Percentiles rank a stretch among this genome's conserved stretches.
These are phyloP conservation scores for Neopelma chrysocephalum DNA, from an alignment of 2,797 vertebrate genomes.

Conservation along the genomic window DNA sequence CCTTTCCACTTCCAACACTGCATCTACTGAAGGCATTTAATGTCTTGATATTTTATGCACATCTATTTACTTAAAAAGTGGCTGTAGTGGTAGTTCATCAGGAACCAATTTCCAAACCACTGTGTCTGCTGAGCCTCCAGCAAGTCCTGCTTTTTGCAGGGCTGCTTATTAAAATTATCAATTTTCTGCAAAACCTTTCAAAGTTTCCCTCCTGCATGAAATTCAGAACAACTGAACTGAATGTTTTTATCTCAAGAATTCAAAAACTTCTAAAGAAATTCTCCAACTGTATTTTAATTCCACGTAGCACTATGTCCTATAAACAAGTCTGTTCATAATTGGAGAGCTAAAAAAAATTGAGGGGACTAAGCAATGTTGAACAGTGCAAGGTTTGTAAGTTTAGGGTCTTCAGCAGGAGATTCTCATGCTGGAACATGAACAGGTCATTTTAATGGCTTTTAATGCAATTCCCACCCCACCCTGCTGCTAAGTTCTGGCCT, in stretches of 20 bases:
- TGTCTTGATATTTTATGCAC: background rate
- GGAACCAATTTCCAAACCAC: background rate
- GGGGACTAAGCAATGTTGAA: background rate
- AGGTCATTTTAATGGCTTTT: background rate
- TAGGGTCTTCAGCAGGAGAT: background rate
- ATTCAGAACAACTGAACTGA: background rate
- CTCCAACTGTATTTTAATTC: background rate
- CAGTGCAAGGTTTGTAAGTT: background rate
- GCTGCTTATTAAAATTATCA: background rate
- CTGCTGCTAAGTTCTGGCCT: fast-evolving
- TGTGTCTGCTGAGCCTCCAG: background rate
- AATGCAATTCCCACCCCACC: background rate
- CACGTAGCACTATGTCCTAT: background rate
- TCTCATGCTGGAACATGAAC: background rate
- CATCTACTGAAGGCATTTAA: background rate
- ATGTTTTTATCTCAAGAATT: background rate
- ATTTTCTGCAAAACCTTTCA: background rate
- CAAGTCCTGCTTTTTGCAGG: background rate
- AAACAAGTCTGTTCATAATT: background rate
- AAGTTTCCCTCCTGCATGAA: background rate
- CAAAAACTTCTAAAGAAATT: background rate
- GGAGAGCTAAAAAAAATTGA: background rate
- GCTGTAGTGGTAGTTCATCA: background rate
- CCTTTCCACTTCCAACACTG: background rate
- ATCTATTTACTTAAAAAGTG: background rate